Evolutionary conservation across 2,113 vertebrate genomes (phyloP).

Genomic region (Ellobius talpinus): DNA sequence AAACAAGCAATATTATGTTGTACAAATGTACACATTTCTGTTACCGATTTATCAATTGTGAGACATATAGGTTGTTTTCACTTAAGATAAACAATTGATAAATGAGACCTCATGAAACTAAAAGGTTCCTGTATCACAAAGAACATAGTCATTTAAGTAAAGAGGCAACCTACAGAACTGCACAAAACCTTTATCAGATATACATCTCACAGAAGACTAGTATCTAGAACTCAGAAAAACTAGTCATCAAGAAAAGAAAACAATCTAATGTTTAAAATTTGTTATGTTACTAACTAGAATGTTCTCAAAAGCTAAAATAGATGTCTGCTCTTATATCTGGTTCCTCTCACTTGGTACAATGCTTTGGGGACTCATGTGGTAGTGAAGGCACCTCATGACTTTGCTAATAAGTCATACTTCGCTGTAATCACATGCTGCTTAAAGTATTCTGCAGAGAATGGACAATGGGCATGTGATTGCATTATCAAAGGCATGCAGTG

Average conservation of each 20-base stretch:
- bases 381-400: accelerated
- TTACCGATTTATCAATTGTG: background rate
- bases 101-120: background rate
- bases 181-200: background rate
- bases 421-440: background rate
- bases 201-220: background rate
- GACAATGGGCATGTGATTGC: background rate
- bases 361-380: background rate
- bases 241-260: background rate
- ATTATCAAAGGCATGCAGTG: background rate
- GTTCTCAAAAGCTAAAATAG: background rate
- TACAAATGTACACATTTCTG: background rate
- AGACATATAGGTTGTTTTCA: background rate
- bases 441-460: background rate
- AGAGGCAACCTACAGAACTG: background rate
- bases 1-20: too few species aligned
- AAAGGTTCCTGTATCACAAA: background rate
- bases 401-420: background rate
- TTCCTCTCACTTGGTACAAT: background rate
- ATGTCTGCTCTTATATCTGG: background rate
- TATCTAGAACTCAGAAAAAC: background rate
- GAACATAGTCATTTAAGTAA: background rate
- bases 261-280: background rate
- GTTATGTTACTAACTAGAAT: background rate
- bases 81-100: background rate